phyloP scores from a whole-genome alignment of 2,113 vertebrate species.

The Salminus brasiliensis region DNA sequence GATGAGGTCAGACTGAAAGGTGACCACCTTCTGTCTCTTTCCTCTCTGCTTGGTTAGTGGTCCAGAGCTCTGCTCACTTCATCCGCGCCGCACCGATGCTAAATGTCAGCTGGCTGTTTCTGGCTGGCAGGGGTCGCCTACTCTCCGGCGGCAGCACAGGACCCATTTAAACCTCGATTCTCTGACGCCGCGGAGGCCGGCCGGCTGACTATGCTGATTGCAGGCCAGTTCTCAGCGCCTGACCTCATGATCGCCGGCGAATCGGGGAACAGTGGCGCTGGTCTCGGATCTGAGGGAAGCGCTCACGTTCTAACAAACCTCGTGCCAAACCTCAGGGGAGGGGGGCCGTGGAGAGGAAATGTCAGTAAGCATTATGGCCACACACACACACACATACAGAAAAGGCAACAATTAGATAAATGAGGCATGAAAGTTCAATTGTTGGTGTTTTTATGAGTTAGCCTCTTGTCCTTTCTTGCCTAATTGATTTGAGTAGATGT shows the following conservation, averaged over 20 bases:
- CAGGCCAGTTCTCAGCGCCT: neutral
- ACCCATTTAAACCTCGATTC: neutral
- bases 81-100: neutral
- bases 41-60: neutral
- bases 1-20: neutral
- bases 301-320: neutral
- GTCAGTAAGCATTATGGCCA: neutral
- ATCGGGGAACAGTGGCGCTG: neutral
- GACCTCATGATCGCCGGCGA: neutral
- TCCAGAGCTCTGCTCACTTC: neutral
- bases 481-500: neutral
- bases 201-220: neutral
- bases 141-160: neutral
- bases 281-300: neutral
- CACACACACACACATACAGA: neutral
- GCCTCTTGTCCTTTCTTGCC: neutral
- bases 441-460: neutral
- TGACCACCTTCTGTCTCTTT: neutral
- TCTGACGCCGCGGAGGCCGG: neutral
- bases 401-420: neutral
- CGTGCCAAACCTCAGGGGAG: neutral
- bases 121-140: neutral
- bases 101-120: slow-evolving; percentile 7
- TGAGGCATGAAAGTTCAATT: neutral
- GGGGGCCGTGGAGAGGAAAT: neutral